A percentile compares a stretch with the other conserved stretches of the same genome.
Conservation (phyloP, 37 sponge, comb jelly and placozoan genomes). For the Eunapius fragilis region DNA sequence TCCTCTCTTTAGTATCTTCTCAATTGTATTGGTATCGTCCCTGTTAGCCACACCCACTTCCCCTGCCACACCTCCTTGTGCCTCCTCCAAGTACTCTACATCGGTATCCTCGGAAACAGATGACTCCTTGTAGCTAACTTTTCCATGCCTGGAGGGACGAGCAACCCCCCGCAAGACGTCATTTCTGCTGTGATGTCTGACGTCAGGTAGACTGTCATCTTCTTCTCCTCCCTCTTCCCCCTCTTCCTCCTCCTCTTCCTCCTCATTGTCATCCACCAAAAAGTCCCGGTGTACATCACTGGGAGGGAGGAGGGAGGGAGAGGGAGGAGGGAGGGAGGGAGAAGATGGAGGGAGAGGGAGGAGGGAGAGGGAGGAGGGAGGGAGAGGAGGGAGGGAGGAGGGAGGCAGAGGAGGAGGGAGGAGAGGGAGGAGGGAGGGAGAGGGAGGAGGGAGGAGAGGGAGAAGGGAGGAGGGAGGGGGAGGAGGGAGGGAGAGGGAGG, state of each 20-base stretch:
- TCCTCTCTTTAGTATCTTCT: neutral
- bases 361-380: neutral
- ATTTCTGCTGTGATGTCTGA: slow-evolving; percentile 1
- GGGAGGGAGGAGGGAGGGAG: neutral
- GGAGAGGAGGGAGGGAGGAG: neutral
- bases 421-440: neutral
- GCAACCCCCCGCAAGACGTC: neutral
- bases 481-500: neutral
- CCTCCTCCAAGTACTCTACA: neutral
- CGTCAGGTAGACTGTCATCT: neutral
- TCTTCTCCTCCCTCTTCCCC: neutral
- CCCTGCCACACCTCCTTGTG: neutral
- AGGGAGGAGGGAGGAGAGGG: neutral
- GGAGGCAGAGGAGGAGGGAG: neutral
- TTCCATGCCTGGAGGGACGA: neutral
- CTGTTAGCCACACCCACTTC: neutral
- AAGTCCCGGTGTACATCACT: neutral
- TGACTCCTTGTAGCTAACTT: slow-evolving; percentile 49
- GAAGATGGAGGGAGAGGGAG: neutral
- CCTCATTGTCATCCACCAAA: neutral
- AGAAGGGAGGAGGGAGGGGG: neutral
- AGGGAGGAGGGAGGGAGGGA: neutral
- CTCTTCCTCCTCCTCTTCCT: slow-evolving; percentile 1
- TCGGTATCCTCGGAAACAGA: slow-evolving; percentile 12
- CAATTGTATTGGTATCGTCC: neutral